These are phyloP conservation scores for Hemiscyllium ocellatum DNA, from an alignment of 2,113 vertebrate genomes.

Conservation along the genomic window DNA sequence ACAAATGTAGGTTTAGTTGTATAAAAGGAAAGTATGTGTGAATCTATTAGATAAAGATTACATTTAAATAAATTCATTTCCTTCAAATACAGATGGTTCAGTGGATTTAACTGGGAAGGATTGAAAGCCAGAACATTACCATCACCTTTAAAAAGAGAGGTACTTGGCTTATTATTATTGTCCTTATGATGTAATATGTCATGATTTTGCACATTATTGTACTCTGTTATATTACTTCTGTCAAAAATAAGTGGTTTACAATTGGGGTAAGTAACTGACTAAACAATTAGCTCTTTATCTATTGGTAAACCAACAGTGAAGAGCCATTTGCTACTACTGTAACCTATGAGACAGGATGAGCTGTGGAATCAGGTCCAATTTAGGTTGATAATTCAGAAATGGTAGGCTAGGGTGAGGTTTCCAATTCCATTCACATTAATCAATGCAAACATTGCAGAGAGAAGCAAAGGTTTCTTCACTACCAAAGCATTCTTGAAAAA, in stretches of 20 bases:
- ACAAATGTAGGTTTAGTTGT: background rate
- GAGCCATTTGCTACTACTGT: background rate
- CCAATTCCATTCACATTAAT: background rate
- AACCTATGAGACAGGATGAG: background rate
- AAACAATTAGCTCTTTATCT: background rate
- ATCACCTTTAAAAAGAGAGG: conserved; percentile 81
- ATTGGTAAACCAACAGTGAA: background rate
- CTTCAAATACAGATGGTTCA: conserved; percentile 71
- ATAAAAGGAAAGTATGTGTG: background rate
- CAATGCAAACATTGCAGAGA: background rate
- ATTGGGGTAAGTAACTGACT: background rate
- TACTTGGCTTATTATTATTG: conserved; percentile 45
- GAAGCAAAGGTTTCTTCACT: background rate
- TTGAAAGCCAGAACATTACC: conserved; percentile 66
- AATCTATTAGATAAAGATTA: background rate
- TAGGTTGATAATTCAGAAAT: background rate
- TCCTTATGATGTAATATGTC: background rate
- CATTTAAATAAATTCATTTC: background rate
- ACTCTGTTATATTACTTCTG: background rate
- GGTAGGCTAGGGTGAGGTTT: background rate
- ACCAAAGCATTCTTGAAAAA: background rate
- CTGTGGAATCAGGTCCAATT: background rate
- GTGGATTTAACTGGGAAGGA: conserved; percentile 84
- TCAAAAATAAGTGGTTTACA: background rate
- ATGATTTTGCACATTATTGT: background rate